These are phyloP conservation scores for Lates japonicus DNA, from an alignment of 2,797 vertebrate genomes.

Conservation along the genomic window DNA sequence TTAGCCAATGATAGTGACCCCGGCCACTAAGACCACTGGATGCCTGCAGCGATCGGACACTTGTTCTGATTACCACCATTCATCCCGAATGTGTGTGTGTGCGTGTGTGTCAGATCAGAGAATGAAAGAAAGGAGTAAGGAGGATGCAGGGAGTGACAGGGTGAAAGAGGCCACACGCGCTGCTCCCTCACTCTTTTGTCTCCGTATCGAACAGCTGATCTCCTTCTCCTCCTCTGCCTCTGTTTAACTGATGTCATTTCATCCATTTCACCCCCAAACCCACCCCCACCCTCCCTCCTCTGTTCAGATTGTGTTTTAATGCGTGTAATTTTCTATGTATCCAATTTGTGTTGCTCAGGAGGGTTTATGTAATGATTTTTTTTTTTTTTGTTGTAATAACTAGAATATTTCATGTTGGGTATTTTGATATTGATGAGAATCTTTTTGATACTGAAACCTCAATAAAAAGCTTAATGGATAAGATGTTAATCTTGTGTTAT, in stretches of 20 bases:
- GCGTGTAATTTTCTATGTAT: slow-evolving; percentile 46
- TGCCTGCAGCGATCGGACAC: slow-evolving; percentile 77
- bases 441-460: slow-evolving; percentile 64
- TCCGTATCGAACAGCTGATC: slow-evolving; percentile 77
- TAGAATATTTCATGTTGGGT: slow-evolving; percentile 46
- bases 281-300: neutral
- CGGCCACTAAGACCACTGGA: slow-evolving; percentile 76
- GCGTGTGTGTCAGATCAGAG: slow-evolving; percentile 49
- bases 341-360: slow-evolving; percentile 32
- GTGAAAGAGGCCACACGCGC: slow-evolving; percentile 72
- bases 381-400: slow-evolving; percentile 40
- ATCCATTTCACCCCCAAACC: slow-evolving; percentile 30
- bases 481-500: slow-evolving; percentile 38
- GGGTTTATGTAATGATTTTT: slow-evolving; percentile 40
- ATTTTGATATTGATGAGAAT: slow-evolving; percentile 62
- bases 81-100: slow-evolving; percentile 53
- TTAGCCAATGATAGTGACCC: slow-evolving; percentile 86
- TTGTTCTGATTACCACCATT: slow-evolving; percentile 84
- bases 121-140: slow-evolving; percentile 54
- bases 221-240: slow-evolving; percentile 59
- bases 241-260: slow-evolving; percentile 75
- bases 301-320: slow-evolving; percentile 62
- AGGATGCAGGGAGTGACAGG: slow-evolving; percentile 65
- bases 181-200: slow-evolving; percentile 72
- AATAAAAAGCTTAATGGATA: slow-evolving; percentile 76